Conservation (phyloP, 2,113 vertebrate species). For the Natator depressus region DNA sequence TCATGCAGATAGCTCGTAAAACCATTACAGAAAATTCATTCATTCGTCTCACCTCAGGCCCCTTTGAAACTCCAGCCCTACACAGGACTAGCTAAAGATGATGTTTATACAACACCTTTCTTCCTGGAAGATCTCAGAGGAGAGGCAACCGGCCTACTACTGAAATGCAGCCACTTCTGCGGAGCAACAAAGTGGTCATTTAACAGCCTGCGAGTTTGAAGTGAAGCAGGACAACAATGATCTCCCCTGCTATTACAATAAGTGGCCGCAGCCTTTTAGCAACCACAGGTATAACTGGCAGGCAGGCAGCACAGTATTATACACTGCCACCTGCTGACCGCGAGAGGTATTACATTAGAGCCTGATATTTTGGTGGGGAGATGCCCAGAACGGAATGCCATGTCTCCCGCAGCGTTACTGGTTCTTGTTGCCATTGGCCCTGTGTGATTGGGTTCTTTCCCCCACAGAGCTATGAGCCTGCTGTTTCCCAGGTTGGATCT, state of each 20-base stretch:
- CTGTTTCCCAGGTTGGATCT: not conserved
- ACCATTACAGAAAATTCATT: not conserved
- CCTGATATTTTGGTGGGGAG: not conserved
- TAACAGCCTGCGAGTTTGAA: not conserved
- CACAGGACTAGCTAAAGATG: not conserved
- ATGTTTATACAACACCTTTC: too few relatives aligned
- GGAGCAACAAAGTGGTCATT: not conserved
- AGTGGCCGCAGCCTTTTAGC: not conserved
- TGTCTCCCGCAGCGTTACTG: not conserved
- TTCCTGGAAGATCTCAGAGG: too few relatives aligned
- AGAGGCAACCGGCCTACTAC: not conserved
- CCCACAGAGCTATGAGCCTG: not conserved
- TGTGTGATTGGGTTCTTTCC: not conserved
- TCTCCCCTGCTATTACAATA: not conserved
- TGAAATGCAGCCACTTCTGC: not conserved
- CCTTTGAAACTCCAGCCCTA: not conserved
- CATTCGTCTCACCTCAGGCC: not conserved
- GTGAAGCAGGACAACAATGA: not conserved
- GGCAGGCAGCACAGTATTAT: not conserved
- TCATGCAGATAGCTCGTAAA: not conserved
- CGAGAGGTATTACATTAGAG: not conserved
- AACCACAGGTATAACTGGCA: not conserved
- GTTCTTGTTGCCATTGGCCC: not conserved
- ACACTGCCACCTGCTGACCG: not conserved
- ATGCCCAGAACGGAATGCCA: not conserved